These are phyloP conservation scores for Augochlorella aurata DNA, from an alignment of 2,888 invertebrate genomes.

Conservation along the genomic window DNA sequence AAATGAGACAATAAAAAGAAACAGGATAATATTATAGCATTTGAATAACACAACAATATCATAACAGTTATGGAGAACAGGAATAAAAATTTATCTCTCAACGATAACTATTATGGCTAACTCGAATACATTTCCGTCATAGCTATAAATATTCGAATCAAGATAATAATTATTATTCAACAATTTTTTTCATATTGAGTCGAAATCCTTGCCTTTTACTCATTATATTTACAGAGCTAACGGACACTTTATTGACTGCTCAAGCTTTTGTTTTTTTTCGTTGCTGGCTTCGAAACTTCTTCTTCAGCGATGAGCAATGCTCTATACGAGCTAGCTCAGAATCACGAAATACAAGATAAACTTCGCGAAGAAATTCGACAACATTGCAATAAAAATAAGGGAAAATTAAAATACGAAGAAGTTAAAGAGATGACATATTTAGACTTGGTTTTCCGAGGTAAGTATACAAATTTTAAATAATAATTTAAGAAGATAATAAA, in stretches of 20 bases:
- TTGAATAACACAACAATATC: too few relatives aligned
- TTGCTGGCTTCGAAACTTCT: slow-evolving; percentile 73
- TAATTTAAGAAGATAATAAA: not conserved
- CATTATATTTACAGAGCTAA: slow-evolving; percentile 62
- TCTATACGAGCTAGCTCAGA: slow-evolving; percentile 70
- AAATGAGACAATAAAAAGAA: too few relatives aligned
- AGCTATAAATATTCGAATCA: too few relatives aligned
- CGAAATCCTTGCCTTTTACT: not conserved
- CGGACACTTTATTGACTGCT: slow-evolving; percentile 65
- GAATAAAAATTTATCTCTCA: too few relatives aligned
- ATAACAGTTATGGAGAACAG: too few relatives aligned
- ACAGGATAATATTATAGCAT: too few relatives aligned
- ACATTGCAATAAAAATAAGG: slow-evolving; percentile 68
- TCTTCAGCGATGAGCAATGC: slow-evolving; percentile 71
- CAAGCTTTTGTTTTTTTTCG: slow-evolving; percentile 72
- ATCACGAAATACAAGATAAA: slow-evolving; percentile 69
- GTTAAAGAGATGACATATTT: slow-evolving; percentile 81
- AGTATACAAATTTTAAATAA: slow-evolving; percentile 8
- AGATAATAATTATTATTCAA: too few relatives aligned
- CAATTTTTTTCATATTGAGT: too few relatives aligned
- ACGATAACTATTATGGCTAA: too few relatives aligned
- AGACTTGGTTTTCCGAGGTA: slow-evolving; percentile 80
- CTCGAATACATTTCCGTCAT: too few relatives aligned
- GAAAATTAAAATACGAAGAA: slow-evolving; percentile 78
- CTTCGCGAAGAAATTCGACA: slow-evolving; percentile 66